phyloP scores from a whole-genome alignment of 2,797 vertebrate species.

The Acanthurus tractus region DNA sequence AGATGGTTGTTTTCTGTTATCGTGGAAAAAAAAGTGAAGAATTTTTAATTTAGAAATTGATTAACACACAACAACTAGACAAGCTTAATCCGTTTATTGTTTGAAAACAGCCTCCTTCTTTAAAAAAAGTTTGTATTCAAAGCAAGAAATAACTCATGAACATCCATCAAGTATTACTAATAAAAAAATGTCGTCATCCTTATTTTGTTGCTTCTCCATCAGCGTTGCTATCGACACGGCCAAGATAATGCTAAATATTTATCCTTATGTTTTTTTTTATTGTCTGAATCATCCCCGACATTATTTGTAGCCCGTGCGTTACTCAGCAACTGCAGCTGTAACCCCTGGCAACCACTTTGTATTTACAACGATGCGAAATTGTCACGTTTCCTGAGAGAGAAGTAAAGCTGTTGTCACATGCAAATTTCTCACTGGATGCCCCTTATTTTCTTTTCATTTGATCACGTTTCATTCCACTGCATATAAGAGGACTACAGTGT shows the following conservation, averaged over 20 bases:
- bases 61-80: not conserved
- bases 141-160: no score
- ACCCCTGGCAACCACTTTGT: conserved; percentile 51
- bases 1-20: not conserved
- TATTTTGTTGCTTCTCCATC: not conserved
- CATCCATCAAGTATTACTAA: no score
- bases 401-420: not conserved
- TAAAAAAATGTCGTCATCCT: not conserved
- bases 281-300: no score
- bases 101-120: not conserved
- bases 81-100: not conserved
- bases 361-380: conserved; percentile 32
- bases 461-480: not conserved
- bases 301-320: conserved; percentile 57
- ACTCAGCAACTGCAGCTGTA: conserved; percentile 50
- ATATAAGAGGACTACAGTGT: not conserved
- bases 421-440: conserved; percentile 15
- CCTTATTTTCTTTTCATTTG: conserved; percentile 8
- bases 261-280: not conserved
- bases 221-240: conserved; percentile 30
- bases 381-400: conserved; percentile 42
- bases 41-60: not conserved
- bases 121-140: no score
- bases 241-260: conserved; percentile 35
- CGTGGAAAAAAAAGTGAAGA: no score